Conservation (phyloP, 2,113 vertebrate genomes). For the Xiphias gladius region DNA sequence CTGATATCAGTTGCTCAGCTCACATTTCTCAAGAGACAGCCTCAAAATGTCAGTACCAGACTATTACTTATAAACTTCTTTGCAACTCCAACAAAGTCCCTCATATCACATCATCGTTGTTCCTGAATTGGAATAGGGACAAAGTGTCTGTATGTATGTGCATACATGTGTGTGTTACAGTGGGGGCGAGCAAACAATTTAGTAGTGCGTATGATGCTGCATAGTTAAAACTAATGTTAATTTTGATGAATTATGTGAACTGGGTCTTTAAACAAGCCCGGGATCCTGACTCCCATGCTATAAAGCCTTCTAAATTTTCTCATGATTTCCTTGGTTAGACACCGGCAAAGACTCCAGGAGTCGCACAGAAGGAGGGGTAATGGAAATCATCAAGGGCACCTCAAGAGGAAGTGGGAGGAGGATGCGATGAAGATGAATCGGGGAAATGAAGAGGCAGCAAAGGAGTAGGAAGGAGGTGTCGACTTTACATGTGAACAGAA, state of each 20-base stretch:
- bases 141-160: neutral
- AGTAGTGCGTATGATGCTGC: conserved; percentile 46
- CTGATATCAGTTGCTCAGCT: conserved; percentile 30
- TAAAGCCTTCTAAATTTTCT: conserved; percentile 36
- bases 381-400: conserved; percentile 49
- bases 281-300: conserved; percentile 51
- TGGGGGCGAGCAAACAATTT: conserved; percentile 46
- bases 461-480: conserved; percentile 19
- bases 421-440: conserved; percentile 58
- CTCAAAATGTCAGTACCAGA: conserved; percentile 24
- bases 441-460: conserved; percentile 20
- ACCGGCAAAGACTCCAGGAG: conserved; percentile 26
- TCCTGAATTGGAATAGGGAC: conserved; percentile 3
- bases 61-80: neutral
- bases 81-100: conserved; percentile 13
- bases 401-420: conserved; percentile 52
- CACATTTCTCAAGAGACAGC: conserved; percentile 37
- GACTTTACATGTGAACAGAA: conserved; percentile 45
- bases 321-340: conserved; percentile 50
- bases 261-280: conserved; percentile 46
- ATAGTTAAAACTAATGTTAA: conserved; percentile 63
- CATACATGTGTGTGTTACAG: neutral
- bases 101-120: conserved; percentile 8
- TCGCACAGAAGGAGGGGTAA: conserved; percentile 39
- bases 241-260: conserved; percentile 72